Percentiles rank a stretch among this genome's conserved stretches.
Conservation (phyloP, 2,888 invertebrate species). For the Camponotus fellah region DNA sequence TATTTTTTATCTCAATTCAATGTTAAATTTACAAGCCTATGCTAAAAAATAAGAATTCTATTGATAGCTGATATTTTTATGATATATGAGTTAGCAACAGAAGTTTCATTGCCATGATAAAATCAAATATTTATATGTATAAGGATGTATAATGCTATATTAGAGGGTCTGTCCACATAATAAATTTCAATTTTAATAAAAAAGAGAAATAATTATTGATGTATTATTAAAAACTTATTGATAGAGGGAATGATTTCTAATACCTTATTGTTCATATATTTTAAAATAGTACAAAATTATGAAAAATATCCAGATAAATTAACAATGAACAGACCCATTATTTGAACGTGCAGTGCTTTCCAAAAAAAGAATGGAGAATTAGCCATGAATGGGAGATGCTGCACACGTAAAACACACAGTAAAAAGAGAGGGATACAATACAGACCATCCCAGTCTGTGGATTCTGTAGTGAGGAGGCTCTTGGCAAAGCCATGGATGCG, state of each 20-base stretch:
- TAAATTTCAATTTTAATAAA: background rate
- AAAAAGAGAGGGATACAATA: constrained; percentile 78
- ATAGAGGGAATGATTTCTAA: background rate
- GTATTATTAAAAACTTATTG: too few species aligned
- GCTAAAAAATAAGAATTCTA: constrained; percentile 27
- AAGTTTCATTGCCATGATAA: background rate
- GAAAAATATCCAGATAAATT: background rate
- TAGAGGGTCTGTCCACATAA: background rate
- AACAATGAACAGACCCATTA: constrained; percentile 8
- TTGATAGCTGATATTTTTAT: background rate
- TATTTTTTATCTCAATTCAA: background rate
- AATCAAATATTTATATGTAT: constrained; percentile 12
- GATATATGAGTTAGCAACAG: constrained; percentile 32
- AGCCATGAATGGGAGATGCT: constrained; percentile 38
- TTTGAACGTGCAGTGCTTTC: constrained; percentile 23
- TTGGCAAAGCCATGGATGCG: constrained; percentile 90
- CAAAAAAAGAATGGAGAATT: background rate
- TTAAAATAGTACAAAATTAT: background rate
- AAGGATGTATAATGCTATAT: background rate
- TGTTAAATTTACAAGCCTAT: constrained; percentile 2
- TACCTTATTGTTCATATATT: background rate
- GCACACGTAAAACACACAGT: constrained; percentile 53
- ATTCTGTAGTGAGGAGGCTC: constrained; percentile 87
- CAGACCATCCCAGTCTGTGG: constrained; percentile 86
- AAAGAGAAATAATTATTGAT: background rate